Percentiles rank a stretch among this genome's conserved stretches.
Conservation (phyloP, 2,888 invertebrate species). For the Orchesella flavescens region DNA sequence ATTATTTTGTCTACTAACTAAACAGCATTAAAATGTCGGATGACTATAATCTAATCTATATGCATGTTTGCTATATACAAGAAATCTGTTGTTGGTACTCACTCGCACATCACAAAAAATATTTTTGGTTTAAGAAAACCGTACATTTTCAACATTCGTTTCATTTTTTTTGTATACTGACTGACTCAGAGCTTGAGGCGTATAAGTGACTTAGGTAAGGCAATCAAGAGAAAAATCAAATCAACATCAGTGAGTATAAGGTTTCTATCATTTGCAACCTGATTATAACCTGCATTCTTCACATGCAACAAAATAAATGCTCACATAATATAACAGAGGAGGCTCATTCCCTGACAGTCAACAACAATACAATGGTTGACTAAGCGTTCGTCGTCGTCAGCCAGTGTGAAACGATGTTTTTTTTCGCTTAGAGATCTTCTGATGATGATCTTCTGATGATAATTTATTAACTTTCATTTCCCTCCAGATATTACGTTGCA, state of each 20-base stretch:
- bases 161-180: neutral
- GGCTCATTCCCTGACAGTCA: no score
- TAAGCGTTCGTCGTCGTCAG: no score
- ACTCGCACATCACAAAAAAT: neutral
- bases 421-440: neutral
- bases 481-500: neutral
- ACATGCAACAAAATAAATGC: neutral
- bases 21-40: neutral
- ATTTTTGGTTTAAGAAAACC: neutral
- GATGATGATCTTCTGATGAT: no score
- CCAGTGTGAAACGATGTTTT: neutral
- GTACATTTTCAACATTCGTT: no score
- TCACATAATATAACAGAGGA: neutral
- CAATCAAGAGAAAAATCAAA: constrained; percentile 12
- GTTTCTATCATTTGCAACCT: neutral
- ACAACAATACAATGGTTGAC: no score
- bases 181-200: constrained; percentile 39
- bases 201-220: neutral
- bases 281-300: neutral
- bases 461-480: constrained; percentile 23
- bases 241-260: neutral
- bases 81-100: neutral
- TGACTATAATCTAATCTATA: neutral
- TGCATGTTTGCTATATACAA: neutral
- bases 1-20: neutral